A percentile compares a stretch with the other conserved stretches of the same genome.
These are phyloP conservation scores for Ciconia boyciana DNA, from an alignment of 2,113 vertebrate genomes.

Conservation along the genomic window DNA sequence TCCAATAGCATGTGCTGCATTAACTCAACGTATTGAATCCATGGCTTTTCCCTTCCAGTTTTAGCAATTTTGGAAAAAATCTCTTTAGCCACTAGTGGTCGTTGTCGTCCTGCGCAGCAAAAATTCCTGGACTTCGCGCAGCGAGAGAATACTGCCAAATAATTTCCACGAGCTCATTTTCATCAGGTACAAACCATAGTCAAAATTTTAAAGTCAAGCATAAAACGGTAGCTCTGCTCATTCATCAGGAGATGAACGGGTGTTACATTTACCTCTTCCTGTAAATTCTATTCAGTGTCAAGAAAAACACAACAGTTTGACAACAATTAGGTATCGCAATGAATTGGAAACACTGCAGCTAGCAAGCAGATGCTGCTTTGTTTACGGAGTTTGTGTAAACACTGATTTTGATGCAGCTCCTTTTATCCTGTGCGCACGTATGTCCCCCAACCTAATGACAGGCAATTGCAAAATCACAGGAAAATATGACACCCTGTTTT, in stretches of 20 bases:
- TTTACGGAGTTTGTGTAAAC: not conserved
- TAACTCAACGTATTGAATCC: not conserved
- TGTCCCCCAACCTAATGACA: not conserved
- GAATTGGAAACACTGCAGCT: not conserved
- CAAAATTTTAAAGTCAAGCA: not conserved
- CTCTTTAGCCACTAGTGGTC: conserved; percentile 69
- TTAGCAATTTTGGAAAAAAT: not conserved
- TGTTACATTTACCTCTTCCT: not conserved
- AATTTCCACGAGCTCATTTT: not conserved
- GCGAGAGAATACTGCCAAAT: not conserved
- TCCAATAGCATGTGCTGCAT: no score
- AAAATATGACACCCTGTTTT: not conserved
- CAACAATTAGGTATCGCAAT: not conserved
- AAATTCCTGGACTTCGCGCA: not conserved
- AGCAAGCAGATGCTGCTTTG: not conserved
- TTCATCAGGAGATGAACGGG: not conserved
- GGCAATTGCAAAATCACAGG: not conserved
- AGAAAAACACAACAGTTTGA: conserved; percentile 3
- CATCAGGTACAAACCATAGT: not conserved
- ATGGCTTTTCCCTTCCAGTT: not conserved
- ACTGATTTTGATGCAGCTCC: not conserved
- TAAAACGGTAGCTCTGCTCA: not conserved
- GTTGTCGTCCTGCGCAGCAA: conserved; percentile 59
- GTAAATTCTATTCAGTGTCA: not conserved
- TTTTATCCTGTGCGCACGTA: not conserved